Evolutionary conservation across 1,140 invertebrate genomes (phyloP), one percentile per base, ranked within the genome.

Genomic region (Calephelis virginiensis): DNA sequence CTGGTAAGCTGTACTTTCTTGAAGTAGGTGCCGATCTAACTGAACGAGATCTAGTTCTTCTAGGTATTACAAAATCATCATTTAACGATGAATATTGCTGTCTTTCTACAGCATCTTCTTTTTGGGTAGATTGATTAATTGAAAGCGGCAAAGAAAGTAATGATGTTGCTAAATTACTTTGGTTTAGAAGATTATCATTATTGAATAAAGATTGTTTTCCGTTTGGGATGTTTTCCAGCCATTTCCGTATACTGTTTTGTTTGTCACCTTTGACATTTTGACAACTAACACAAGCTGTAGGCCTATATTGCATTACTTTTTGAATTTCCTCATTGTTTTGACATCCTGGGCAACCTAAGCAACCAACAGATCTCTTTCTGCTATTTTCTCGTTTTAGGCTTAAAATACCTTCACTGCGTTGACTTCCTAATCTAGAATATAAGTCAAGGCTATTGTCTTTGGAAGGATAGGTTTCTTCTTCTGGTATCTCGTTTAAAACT

Each of bases 401-500:
- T 5, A 93, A 78, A 45, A 91, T 74, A 67, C 92, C 93, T 14
- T 81, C 85, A 69, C 92, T 92, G 61, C 91, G 81, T 71, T 93
- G 91, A 74, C 93, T 93, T 40, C 89, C 92, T 28, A 89, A 56
- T 12, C 79, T 81, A 64, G 89, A 82, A 70, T 92, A 91, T 11
- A 92, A 71, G 61, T 85, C 80, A 71, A 91, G 74, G 68, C 83
- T 86, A 49, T 90, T 83, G 63, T 92, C 89, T 60, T 88, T 77
- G 7, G 88, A 84, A 13, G 87, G 85, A 68, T 85, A 86, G 9
- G 81, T 91, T 72, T 94, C 94, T 84, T 97, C 96, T 91, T 98
- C 97, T 4, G 95, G 95, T 77, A 98, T 98, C 66, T 94, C 93
- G 64, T 94, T 92, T 1, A 98, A 89, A 63, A 94, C 95, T 11